Percentiles rank a stretch among this genome's conserved stretches.
These are phyloP conservation scores for Anoncus sp. DNA, from an alignment of 2,888 invertebrate species.

Conservation along the genomic window DNA sequence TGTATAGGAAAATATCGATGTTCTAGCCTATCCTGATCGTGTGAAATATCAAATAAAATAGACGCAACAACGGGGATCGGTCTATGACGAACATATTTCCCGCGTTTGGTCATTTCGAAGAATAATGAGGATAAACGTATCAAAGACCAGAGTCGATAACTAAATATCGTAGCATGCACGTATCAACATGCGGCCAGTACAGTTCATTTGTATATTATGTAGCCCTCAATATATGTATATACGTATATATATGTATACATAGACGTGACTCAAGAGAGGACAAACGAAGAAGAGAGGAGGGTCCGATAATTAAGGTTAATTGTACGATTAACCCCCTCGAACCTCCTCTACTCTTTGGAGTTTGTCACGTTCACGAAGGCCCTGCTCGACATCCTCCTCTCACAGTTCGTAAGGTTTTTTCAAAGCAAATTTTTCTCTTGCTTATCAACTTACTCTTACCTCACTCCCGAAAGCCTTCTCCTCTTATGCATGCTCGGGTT, in stretches of 20 bases:
- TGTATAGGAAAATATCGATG: too few relatives aligned
- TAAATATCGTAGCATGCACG: conserved; percentile 3
- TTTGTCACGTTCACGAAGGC: conserved; percentile 25
- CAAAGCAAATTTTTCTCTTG: conserved; percentile 23
- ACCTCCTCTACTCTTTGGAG: not conserved
- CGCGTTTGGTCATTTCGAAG: conserved; percentile 1
- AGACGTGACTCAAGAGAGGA: conserved; percentile 20
- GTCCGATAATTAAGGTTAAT: conserved; percentile 70
- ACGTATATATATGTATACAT: not conserved
- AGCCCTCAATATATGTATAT: not conserved
- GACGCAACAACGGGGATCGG: conserved; percentile 13
- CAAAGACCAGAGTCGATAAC: conserved; percentile 1
- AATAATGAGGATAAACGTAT: conserved; percentile 9
- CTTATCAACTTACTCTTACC: not conserved
- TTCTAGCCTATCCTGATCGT: too few relatives aligned
- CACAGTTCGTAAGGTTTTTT: conserved; percentile 14
- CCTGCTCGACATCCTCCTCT: not conserved
- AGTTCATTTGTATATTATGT: conserved; percentile 8
- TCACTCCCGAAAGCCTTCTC: too few relatives aligned
- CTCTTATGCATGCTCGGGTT: too few relatives aligned
- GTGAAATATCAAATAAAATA: not conserved
- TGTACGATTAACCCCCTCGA: conserved; percentile 67
- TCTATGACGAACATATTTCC: not conserved
- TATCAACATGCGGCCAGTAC: conserved; percentile 21
- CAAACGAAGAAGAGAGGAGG: conserved; percentile 51